A percentile compares a stretch with the other conserved stretches of the same genome.
phyloP scores from a whole-genome alignment of 2,888 invertebrate species.

The Lepidochrysops patricia region DNA sequence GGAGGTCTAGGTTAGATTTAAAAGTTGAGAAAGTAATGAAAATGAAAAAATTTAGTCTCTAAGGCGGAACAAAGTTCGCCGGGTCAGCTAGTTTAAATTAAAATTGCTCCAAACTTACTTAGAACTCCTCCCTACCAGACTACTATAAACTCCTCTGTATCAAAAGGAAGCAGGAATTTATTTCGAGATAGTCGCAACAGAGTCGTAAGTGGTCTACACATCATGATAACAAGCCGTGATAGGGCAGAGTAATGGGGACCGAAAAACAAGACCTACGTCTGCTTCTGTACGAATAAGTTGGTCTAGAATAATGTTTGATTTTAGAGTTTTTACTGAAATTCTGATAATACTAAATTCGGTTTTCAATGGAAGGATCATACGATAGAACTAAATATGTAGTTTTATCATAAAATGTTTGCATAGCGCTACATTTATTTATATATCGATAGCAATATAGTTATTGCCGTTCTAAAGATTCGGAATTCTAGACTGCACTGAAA shows the following conservation, averaged over 20 bases:
- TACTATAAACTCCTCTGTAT: not conserved
- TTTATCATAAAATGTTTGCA: too few species aligned
- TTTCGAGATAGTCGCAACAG: constrained; percentile 15
- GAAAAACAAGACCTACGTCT: constrained; percentile 2
- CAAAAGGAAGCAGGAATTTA: not conserved
- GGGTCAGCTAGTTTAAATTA: too few species aligned
- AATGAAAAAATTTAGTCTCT: too few species aligned
- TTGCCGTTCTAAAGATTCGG: too few species aligned
- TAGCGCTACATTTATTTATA: too few species aligned
- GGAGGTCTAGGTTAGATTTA: too few species aligned
- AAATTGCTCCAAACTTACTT: not conserved
- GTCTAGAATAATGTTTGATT: not conserved
- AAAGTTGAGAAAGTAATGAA: too few species aligned
- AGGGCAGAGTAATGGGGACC: constrained; percentile 18
- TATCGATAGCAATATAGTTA: too few species aligned
- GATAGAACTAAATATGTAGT: too few species aligned
- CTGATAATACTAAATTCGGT: not conserved
- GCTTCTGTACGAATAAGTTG: not conserved
- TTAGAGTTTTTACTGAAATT: not conserved
- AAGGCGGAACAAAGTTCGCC: too few species aligned
- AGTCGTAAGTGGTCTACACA: constrained; percentile 22
- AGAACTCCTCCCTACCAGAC: not conserved
- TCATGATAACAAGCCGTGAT: constrained; percentile 23
- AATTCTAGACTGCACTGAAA: too few species aligned
- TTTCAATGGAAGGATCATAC: not conserved